Evolutionary conservation across 2,797 vertebrate species (phyloP).

Genomic region (Pampus argenteus): DNA sequence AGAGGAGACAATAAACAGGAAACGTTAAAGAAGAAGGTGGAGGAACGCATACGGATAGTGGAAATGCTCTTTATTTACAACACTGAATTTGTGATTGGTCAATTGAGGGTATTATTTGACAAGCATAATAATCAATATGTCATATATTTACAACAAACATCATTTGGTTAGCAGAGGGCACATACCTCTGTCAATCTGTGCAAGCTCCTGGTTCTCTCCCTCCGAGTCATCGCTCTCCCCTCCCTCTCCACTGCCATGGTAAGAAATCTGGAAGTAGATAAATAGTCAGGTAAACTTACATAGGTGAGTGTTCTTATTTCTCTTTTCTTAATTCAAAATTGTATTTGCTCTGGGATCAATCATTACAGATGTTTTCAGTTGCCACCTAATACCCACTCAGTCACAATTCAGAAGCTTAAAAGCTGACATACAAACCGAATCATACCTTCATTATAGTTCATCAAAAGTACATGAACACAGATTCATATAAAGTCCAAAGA

Average conservation of each 20-base stretch:
- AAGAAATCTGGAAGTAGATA: conserved; percentile 94
- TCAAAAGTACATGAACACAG: neutral
- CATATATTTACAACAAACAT: conserved; percentile 4
- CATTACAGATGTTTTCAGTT: neutral
- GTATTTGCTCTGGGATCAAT: neutral
- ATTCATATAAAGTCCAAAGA: neutral
- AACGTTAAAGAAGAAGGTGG: conserved; percentile 26
- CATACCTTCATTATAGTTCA: neutral
- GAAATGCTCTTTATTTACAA: neutral
- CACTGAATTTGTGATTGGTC: too few species aligned
- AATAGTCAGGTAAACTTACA: too few species aligned
- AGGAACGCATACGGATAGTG: neutral
- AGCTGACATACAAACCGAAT: too few species aligned
- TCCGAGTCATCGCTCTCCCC: conserved; percentile 95
- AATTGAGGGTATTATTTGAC: neutral
- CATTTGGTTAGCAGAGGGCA: neutral
- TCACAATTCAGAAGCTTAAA: neutral
- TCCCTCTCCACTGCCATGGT: conserved; percentile 89
- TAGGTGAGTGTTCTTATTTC: neutral
- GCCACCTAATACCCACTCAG: neutral
- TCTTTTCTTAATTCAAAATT: neutral
- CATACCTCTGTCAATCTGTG: conserved; percentile 93
- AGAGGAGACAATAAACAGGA: conserved; percentile 30
- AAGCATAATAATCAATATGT: neutral
- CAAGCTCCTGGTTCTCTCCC: conserved; percentile 95